Conservation (phyloP, 2,888 invertebrate genomes). For the Drosophila vallismaia region DNA sequence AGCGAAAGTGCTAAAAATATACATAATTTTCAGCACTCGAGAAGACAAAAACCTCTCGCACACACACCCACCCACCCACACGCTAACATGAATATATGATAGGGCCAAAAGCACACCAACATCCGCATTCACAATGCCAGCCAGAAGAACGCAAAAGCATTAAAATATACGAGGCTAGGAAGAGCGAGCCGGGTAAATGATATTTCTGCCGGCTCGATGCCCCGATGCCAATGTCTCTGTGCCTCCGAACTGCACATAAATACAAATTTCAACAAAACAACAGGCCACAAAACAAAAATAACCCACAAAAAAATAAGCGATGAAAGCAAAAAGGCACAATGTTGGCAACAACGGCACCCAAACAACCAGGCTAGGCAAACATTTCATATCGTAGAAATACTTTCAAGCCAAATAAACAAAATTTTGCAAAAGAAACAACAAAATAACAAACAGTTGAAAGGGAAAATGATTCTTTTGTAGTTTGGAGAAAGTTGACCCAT, state of each 20-base stretch:
- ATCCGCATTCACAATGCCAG: constrained; percentile 1
- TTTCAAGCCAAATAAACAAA: constrained; percentile 46
- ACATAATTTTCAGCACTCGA: constrained; percentile 70
- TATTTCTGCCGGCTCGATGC: constrained; percentile 55
- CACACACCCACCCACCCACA: constrained; percentile 5
- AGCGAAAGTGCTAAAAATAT: constrained; percentile 79
- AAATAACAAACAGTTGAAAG: constrained; percentile 40
- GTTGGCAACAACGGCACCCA: constrained; percentile 61
- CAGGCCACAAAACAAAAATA: constrained; percentile 44
- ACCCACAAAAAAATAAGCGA: constrained; percentile 54
- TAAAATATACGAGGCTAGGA: constrained; percentile 68
- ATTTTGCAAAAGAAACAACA: constrained; percentile 30
- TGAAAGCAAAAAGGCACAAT: constrained; percentile 61
- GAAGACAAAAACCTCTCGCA: constrained; percentile 37
- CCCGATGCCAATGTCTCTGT: constrained; percentile 43
- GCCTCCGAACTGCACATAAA: constrained; percentile 67
- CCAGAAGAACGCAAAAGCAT: constrained; percentile 54
- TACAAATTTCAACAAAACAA: constrained; percentile 74
- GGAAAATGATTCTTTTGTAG: constrained; percentile 19
- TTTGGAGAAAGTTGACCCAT: background rate
- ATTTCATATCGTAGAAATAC: constrained; percentile 52
- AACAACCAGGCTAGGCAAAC: constrained; percentile 47
- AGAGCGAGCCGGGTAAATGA: constrained; percentile 63
- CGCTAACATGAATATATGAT: constrained; percentile 66
- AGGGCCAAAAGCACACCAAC: constrained; percentile 47